phyloP scores from a whole-genome alignment of 2,888 invertebrate species.

The Leptogaster cylindrica region DNA sequence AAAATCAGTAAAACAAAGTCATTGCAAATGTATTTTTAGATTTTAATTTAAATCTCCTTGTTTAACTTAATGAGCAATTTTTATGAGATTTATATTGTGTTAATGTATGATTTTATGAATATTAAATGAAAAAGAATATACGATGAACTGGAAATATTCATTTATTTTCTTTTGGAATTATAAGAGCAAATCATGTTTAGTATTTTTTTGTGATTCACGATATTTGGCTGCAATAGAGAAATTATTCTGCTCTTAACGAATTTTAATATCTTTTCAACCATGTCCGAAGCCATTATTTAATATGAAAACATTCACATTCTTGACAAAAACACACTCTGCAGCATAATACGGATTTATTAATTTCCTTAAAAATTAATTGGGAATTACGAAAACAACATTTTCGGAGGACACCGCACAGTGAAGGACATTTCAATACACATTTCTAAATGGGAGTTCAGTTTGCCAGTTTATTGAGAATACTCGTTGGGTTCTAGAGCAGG shows the following conservation, averaged over 20 bases:
- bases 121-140: constrained; percentile 25
- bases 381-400: too few relatives aligned
- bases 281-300: background rate
- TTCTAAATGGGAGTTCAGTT: too few relatives aligned
- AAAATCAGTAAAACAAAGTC: background rate
- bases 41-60: constrained; percentile 13
- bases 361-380: too few relatives aligned
- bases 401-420: too few relatives aligned
- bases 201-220: background rate
- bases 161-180: background rate
- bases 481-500: too few relatives aligned
- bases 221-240: background rate
- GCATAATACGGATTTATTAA: background rate
- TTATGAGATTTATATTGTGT: constrained; percentile 25
- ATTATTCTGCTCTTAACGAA: background rate
- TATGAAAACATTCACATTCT: background rate
- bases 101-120: constrained; percentile 21
- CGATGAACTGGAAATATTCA: background rate
- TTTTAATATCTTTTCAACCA: background rate
- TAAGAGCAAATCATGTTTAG: background rate
- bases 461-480: too few relatives aligned
- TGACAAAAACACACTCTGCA: background rate
- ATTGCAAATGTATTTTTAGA: constrained; percentile 20
- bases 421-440: too few relatives aligned
- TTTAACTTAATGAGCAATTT: constrained; percentile 25